These are phyloP conservation scores for Leucoptera coffeella DNA, from an alignment of 2,888 invertebrate genomes.

Conservation along the genomic window DNA sequence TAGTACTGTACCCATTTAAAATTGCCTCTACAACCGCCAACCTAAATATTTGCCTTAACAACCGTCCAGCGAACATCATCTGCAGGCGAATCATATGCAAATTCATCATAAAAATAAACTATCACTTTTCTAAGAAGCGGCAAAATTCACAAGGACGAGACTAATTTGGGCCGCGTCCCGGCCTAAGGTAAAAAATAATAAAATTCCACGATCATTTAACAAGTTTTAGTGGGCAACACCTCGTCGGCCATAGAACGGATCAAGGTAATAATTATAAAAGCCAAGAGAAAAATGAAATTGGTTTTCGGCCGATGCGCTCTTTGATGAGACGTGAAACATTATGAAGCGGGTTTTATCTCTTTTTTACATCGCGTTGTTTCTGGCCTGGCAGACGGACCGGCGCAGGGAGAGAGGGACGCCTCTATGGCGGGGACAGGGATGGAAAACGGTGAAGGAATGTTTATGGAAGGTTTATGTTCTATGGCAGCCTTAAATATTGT, in stretches of 20 bases:
- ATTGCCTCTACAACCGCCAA: no score
- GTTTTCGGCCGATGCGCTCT: slow-evolving; percentile 20
- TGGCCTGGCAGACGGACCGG: slow-evolving; percentile 38
- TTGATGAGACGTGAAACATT: slow-evolving; percentile 44
- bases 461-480: slow-evolving; percentile 54
- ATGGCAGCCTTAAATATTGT: slow-evolving; percentile 51
- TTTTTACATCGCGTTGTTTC: slow-evolving; percentile 27
- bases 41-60: no score
- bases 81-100: no score
- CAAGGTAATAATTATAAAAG: slow-evolving; percentile 36
- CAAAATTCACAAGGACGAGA: no score
- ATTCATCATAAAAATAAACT: no score
- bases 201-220: no score
- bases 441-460: slow-evolving; percentile 41
- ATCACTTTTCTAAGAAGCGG: no score
- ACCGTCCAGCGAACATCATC: no score
- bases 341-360: slow-evolving; percentile 46
- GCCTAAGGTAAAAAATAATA: no score
- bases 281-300: slow-evolving; percentile 42
- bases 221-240: slow-evolving; percentile 14
- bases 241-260: slow-evolving; percentile 32
- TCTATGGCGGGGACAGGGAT: slow-evolving; percentile 15
- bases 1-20: no score
- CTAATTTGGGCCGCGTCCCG: no score
- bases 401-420: slow-evolving; percentile 30